Base-by-base conservation (phyloP, 2,888 invertebrate species). In the Stenurella melanura region DNA sequence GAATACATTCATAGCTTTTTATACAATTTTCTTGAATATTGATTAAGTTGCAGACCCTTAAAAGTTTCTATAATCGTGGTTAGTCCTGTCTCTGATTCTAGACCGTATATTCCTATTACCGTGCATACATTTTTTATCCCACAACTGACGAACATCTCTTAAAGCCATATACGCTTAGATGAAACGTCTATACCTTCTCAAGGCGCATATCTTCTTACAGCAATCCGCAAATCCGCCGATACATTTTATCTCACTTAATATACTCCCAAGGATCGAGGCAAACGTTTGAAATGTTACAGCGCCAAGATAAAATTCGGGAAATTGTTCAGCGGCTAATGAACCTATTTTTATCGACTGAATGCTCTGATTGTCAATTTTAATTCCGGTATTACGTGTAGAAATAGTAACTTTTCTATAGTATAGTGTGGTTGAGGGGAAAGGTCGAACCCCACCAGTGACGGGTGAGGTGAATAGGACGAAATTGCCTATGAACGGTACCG, bases 391-490 rank as follows among this genome's bases (percentile, higher is more conserved):
- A 64, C 69, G 42, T 12, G n/a, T 0, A 64, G 60, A 74, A 68
- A 42, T 71, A 66, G 75, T 71, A 71, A 71, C 67, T 75, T 72
- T 75, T 70, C 56, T 50, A 63, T 58, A 26, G 71, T 19, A 66
- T 64, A 66, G 38, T 50, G 50, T 50, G 50, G 50, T n/a, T n/a
- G 50, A 64, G 42, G 64, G 63, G 64, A 38, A 70, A 64, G 50
- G 73, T 61, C 66, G 60, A 73, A 70, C 69, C 74, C 76, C 74
- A 60, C 66, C 71, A 63, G 50, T 68, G 70, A 76, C 67, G 69
- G 69, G 68, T 38, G 73, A 18, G 38, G 61, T 77, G 79, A 79
- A 79, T 79, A 75, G 79, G 64, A 77, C 73, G 70, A 79, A 78
- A 79, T 79, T 79, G 77, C 75, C 64, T 68, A 63, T 75, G 60